Conservation (phyloP, 2,888 invertebrate species). For the Stegana nigrithorax region DNA sequence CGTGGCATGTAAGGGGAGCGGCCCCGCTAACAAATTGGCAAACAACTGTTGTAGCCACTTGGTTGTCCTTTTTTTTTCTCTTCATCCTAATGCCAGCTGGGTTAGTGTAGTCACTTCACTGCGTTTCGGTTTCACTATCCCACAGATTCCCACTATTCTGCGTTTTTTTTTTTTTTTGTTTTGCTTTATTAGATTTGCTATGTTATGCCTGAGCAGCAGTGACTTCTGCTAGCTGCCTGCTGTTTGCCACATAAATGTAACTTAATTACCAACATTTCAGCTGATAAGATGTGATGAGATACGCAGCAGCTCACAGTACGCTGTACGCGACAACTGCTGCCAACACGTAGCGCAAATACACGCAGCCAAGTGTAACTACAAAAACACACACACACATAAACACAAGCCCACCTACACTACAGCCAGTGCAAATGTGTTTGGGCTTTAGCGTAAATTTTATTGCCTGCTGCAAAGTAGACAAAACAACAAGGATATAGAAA, state of each 20-base stretch:
- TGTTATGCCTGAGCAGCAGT: too few relatives aligned
- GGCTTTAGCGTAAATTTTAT: not conserved
- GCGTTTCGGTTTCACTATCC: too few relatives aligned
- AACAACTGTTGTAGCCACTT: too few relatives aligned
- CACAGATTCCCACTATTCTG: too few relatives aligned
- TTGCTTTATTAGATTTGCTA: slow-evolving; percentile 3
- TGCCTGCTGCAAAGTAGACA: not conserved
- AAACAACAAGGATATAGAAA: too few relatives aligned
- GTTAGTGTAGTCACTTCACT: too few relatives aligned
- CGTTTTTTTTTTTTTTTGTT: too few relatives aligned
- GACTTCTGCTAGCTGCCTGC: not conserved
- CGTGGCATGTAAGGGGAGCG: too few relatives aligned
- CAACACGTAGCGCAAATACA: not conserved
- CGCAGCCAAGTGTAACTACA: not conserved
- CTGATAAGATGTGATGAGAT: not conserved
- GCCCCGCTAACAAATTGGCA: too few relatives aligned
- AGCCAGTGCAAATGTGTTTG: not conserved
- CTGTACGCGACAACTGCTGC: not conserved
- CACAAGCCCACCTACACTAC: not conserved
- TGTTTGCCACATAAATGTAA: slow-evolving; percentile 9
- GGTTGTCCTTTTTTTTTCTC: too few relatives aligned
- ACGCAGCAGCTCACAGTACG: not conserved
- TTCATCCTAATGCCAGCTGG: too few relatives aligned
- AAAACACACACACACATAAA: not conserved
- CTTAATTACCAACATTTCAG: not conserved